phyloP scores from a whole-genome alignment of 2,888 invertebrate species.

The Ennomos erosarius region DNA sequence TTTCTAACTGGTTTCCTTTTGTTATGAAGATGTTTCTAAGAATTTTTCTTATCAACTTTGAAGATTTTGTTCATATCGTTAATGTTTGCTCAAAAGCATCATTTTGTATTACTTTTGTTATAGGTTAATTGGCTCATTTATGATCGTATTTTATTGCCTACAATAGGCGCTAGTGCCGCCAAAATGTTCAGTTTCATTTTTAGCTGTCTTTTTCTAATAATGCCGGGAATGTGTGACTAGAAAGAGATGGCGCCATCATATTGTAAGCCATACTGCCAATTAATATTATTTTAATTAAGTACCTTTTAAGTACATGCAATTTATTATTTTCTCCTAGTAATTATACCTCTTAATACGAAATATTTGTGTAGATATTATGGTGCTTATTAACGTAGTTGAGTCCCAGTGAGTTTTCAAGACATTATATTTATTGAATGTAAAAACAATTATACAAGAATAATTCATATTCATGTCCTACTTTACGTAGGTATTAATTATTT shows the following conservation, averaged over 20 bases:
- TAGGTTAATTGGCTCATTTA: constrained; percentile 25
- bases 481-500: not conserved
- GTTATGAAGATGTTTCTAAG: no score
- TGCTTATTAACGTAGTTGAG: constrained; percentile 15
- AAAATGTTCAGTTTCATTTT: no score
- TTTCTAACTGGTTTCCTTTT: no score
- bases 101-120: constrained; percentile 29
- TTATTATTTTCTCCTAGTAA: not conserved
- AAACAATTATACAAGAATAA: constrained; percentile 28
- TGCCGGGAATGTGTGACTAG: no score
- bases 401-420: constrained; percentile 30
- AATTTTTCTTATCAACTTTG: no score
- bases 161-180: no score
- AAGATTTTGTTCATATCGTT: constrained; percentile 11
- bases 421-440: constrained; percentile 26
- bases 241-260: no score
- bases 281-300: not conserved
- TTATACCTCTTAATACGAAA: no score
- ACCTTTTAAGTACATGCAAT: constrained; percentile 7
- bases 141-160: not conserved
- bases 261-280: constrained; percentile 7
- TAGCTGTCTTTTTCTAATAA: no score
- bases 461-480: not conserved
- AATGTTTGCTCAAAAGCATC: constrained; percentile 51
- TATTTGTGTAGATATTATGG: constrained; percentile 19